A percentile compares a stretch with the other conserved stretches of the same genome.
Conservation (phyloP, 1,140 invertebrate genomes). For the Pseudomyrmex pallidus region DNA sequence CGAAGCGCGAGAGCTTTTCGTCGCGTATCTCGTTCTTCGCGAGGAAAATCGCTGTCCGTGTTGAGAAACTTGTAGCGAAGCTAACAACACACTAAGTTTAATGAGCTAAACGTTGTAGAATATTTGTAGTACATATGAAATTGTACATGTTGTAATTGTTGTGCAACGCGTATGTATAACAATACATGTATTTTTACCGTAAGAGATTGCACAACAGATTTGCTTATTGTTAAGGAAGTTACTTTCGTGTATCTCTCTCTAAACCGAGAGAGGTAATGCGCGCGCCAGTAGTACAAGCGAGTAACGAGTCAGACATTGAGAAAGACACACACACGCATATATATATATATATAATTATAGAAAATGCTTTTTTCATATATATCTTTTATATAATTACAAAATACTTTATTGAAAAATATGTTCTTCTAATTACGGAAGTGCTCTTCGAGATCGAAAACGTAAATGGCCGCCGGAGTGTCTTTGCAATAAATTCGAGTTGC, state of each 20-base stretch:
- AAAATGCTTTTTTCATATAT: too few relatives aligned
- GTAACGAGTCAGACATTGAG: not conserved
- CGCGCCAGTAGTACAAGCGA: not conserved
- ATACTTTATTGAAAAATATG: not conserved
- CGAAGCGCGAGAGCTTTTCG: not conserved
- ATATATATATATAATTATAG: too few relatives aligned
- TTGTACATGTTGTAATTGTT: too few relatives aligned
- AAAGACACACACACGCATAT: too few relatives aligned
- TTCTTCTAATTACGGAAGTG: not conserved
- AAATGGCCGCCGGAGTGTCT: not conserved
- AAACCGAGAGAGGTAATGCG: too few relatives aligned
- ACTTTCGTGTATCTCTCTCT: too few relatives aligned
- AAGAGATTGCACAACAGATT: too few relatives aligned
- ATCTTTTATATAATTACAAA: too few relatives aligned
- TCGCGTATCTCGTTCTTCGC: not conserved
- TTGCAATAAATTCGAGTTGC: not conserved
- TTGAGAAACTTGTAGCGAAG: not conserved
- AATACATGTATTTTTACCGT: too few relatives aligned
- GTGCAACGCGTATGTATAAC: too few relatives aligned
- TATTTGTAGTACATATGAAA: too few relatives aligned
- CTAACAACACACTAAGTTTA: not conserved
- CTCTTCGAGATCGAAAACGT: conserved; percentile 6
- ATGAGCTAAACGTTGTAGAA: not conserved
- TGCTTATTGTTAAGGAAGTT: too few relatives aligned
- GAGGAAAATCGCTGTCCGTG: not conserved